A percentile compares a stretch with the other conserved stretches of the same genome.
Conservation (phyloP, 2,113 vertebrate genomes). For the Chamaea fasciata region DNA sequence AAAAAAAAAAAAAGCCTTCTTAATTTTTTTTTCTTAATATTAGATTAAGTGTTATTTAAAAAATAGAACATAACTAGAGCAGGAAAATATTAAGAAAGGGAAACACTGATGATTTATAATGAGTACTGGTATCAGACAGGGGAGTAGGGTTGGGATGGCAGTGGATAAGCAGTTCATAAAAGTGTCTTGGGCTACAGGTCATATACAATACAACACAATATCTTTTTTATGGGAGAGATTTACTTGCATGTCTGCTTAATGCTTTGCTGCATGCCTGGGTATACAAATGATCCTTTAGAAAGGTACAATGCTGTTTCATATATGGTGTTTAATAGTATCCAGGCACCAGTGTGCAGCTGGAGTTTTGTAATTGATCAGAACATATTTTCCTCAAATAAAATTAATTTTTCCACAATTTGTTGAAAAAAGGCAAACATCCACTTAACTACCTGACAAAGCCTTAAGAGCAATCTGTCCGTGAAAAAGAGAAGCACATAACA, state of each 20-base stretch:
- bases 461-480: neutral
- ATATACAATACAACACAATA: conserved; percentile 40
- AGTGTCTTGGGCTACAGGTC: conserved; percentile 51
- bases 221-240: conserved; percentile 48
- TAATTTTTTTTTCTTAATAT: neutral
- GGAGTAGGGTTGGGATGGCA: neutral
- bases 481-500: neutral
- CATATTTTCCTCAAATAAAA: neutral
- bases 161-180: conserved; percentile 55
- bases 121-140: conserved; percentile 5
- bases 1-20: neutral
- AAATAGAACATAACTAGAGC: neutral
- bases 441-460: neutral
- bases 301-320: neutral
- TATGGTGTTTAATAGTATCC: neutral
- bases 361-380: neutral
- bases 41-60: neutral
- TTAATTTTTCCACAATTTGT: neutral
- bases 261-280: conserved; percentile 35
- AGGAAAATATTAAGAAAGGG: neutral
- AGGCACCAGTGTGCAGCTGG: neutral
- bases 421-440: neutral
- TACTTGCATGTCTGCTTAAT: conserved; percentile 50
- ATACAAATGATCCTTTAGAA: neutral
- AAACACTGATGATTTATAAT: conserved; percentile 16